Conservation (phyloP, 2,797 vertebrate genomes). For the Enteromius paludinosus region DNA sequence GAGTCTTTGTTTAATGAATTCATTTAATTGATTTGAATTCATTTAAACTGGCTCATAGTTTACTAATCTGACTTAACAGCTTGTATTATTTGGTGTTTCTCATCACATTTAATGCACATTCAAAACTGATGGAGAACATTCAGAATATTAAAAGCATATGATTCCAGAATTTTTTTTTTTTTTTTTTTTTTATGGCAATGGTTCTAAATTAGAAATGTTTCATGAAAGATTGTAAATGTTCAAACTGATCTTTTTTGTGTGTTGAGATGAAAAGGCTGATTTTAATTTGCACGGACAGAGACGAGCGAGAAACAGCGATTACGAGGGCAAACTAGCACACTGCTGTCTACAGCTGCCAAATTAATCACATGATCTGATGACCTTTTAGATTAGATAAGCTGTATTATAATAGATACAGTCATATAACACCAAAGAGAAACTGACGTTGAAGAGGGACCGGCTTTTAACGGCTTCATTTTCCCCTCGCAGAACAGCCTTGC, state of each 20-base stretch:
- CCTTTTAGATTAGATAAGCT: slow-evolving; percentile 77
- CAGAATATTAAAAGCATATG: background rate
- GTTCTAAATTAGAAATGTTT: background rate
- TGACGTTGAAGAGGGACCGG: slow-evolving; percentile 50
- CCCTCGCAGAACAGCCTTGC: slow-evolving; percentile 9
- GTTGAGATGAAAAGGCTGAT: background rate
- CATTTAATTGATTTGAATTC: too few species aligned
- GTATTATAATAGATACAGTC: slow-evolving; percentile 68
- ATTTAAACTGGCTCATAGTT: background rate
- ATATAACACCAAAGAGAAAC: slow-evolving; percentile 64
- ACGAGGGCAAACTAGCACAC: background rate
- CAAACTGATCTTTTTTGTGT: background rate
- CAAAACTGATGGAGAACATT: background rate
- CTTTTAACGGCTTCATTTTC: slow-evolving; percentile 18
- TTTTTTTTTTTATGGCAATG: background rate
- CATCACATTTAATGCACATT: background rate
- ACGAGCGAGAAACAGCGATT: background rate
- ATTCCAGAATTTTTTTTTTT: background rate
- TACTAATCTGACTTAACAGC: background rate
- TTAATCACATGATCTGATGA: slow-evolving; percentile 71
- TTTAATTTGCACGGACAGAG: slow-evolving; percentile 13
- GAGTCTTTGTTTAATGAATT: background rate
- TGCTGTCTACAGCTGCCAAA: slow-evolving; percentile 65
- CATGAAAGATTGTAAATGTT: background rate
- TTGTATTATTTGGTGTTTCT: background rate